Evolutionary conservation across 2,888 invertebrate species (phyloP), one percentile per base, ranked within the genome.

Genomic region (Harpalus rubripes): DNA sequence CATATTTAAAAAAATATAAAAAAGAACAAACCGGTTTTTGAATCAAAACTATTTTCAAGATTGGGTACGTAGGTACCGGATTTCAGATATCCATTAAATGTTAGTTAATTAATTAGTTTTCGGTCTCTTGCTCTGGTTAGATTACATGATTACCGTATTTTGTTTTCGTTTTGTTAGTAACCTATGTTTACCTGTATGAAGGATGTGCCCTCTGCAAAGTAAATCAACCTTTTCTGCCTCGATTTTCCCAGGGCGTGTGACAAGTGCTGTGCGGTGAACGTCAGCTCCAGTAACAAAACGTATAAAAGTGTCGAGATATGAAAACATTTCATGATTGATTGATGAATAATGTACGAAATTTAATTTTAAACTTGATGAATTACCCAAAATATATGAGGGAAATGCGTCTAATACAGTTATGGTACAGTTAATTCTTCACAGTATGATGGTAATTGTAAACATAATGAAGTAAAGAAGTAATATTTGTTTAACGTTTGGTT

Each of bases 201-300:
- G 79, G 93, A 93, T 5, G 93, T 92, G 63, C 93, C 94, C 86
- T 93, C 92, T 7, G 93, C 93, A 88, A 93, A 94, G n/a, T 94
- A 91, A 79, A 94, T 91, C 88, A 92, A 93, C 85, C 94, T 90
- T 87, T 91, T 92, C 85, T 93, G 91, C 86, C 94, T 91, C 3
- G 84, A 84, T 78, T 84, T 84, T 18, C 76, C 76, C 16, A 59
- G 59, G 8, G 65, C 39, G 44, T 81, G 22, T 26, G 82, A 74
- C 18, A 41, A 32, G 74, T 82, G 18, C 56, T 32, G 44, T 39
- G 63, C 52, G 72, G 68, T 68, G 72, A 82, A 82, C 58, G 76
- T 78, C 78, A 78, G 7, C 15, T n/a, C 65, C 15, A 78, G 65
- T 84, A 84, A 78, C 76, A 84, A 26, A 78, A 61, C 32, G 61